Evolutionary conservation across 2,888 invertebrate species (phyloP).

Genomic region (Drosophila seclusa): DNA sequence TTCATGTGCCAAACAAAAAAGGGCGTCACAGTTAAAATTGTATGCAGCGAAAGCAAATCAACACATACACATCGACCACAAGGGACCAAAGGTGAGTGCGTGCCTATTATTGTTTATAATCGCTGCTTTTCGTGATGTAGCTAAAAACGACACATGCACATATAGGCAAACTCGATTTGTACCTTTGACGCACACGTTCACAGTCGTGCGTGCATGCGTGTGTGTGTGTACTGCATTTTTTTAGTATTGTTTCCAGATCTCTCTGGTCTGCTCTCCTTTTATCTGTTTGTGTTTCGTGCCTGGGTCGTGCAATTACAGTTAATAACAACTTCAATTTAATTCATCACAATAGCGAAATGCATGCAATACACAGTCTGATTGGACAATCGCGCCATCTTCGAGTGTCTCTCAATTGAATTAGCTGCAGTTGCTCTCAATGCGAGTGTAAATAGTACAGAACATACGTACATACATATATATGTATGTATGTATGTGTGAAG

Average conservation of each 20-base stretch:
- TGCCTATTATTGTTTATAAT: slow-evolving; percentile 71
- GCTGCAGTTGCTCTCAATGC: slow-evolving; percentile 58
- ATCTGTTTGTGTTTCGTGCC: slow-evolving; percentile 13
- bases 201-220: slow-evolving; percentile 4
- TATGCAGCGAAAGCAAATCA: slow-evolving; percentile 56
- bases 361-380: slow-evolving; percentile 44
- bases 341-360: slow-evolving; percentile 55
- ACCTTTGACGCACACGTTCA: slow-evolving; percentile 27
- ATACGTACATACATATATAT: slow-evolving; percentile 2
- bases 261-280: slow-evolving; percentile 11
- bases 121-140: slow-evolving; percentile 34
- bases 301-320: slow-evolving; percentile 66
- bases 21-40: slow-evolving; percentile 72
- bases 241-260: slow-evolving; percentile 41
- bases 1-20: slow-evolving; percentile 68
- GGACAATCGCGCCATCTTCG: slow-evolving; percentile 45
- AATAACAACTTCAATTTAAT: slow-evolving; percentile 75
- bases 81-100: slow-evolving; percentile 69
- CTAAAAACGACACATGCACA: slow-evolving; percentile 32
- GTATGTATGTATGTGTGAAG: slow-evolving; percentile 23
- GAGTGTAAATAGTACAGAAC: slow-evolving; percentile 18
- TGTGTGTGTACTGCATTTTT: slow-evolving; percentile 36
- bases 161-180: slow-evolving; percentile 31
- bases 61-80: slow-evolving; percentile 35
- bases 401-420: slow-evolving; percentile 65